A percentile compares a stretch with the other conserved stretches of the same genome.
Evolutionary conservation across 2,797 vertebrate genomes (phyloP).

Genomic region (Eospalax fontanierii): DNA sequence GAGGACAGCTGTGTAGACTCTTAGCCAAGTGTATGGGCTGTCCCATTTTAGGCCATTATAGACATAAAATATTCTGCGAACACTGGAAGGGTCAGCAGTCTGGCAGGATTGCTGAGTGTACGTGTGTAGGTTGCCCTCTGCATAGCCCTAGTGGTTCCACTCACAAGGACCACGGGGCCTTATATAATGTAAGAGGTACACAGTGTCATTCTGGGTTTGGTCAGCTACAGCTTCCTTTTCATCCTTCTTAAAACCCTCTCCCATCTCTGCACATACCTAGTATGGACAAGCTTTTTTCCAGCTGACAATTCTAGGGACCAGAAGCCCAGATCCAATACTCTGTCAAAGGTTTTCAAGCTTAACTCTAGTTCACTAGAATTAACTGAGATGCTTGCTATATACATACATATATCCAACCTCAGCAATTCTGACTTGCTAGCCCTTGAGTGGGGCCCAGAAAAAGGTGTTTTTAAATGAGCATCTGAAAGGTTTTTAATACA

Average conservation of each 20-base stretch:
- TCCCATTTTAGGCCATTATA: not conserved
- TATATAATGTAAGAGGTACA: rapidly evolving
- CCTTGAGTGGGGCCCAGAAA: not conserved
- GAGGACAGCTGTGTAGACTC: not conserved
- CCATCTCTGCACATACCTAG: not conserved
- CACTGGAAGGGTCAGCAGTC: not conserved
- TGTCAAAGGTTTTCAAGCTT: not conserved
- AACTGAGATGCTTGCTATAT: not conserved
- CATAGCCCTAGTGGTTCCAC: no score
- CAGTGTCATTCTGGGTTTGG: not conserved
- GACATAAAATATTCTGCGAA: not conserved
- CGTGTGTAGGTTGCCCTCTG: not conserved
- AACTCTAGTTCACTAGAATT: not conserved
- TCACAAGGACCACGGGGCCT: rapidly evolving
- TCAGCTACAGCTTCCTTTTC: not conserved
- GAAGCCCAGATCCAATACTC: not conserved
- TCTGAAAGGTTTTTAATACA: not conserved
- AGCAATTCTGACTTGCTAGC: not conserved
- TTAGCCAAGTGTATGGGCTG: not conserved
- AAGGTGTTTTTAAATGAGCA: not conserved
- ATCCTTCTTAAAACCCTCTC: not conserved
- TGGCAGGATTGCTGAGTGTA: not conserved
- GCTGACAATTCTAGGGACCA: not conserved
- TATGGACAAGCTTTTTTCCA: not conserved
- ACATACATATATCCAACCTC: not conserved